A percentile compares a stretch with the other conserved stretches of the same genome.
Evolutionary conservation across 1,140 invertebrate genomes (phyloP).

Genomic region (Dufourea novaeangliae): DNA sequence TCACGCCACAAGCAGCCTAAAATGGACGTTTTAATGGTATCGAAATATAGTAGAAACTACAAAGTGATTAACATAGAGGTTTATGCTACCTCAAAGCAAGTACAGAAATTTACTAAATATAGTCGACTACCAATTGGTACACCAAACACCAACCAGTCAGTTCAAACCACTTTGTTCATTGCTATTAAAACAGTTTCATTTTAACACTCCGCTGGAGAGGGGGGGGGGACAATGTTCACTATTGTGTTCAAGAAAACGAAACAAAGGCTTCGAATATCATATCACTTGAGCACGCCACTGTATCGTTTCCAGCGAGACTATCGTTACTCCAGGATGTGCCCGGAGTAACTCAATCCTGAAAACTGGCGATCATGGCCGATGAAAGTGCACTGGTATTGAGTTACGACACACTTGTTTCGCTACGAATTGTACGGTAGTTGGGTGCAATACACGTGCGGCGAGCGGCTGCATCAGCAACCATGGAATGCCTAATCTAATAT

Average conservation of each 20-base stretch:
- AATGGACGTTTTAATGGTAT: too few species aligned
- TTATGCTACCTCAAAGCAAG: too few species aligned
- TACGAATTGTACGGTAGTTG: slow-evolving; percentile 40
- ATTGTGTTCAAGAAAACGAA: not conserved
- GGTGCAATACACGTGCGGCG: not conserved
- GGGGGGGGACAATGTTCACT: not conserved
- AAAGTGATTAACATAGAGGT: too few species aligned
- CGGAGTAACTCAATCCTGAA: slow-evolving; percentile 29
- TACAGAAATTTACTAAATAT: too few species aligned
- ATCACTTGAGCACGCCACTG: not conserved
- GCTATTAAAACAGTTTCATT: too few species aligned
- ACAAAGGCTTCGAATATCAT: not conserved
- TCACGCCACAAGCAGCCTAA: too few species aligned
- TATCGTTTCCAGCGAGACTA: not conserved
- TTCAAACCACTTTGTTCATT: too few species aligned
- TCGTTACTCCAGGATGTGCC: not conserved
- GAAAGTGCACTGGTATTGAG: slow-evolving; percentile 31
- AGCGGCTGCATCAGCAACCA: not conserved
- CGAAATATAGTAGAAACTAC: too few species aligned
- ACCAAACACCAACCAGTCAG: too few species aligned
- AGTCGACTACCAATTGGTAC: too few species aligned
- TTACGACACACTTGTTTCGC: slow-evolving; percentile 36
- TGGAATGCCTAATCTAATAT: not conserved
- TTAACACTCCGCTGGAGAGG: too few species aligned
- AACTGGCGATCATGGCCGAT: slow-evolving; percentile 14